Base-by-base conservation (phyloP, 2,113 vertebrate genomes). In the Hipposideros armiger region DNA sequence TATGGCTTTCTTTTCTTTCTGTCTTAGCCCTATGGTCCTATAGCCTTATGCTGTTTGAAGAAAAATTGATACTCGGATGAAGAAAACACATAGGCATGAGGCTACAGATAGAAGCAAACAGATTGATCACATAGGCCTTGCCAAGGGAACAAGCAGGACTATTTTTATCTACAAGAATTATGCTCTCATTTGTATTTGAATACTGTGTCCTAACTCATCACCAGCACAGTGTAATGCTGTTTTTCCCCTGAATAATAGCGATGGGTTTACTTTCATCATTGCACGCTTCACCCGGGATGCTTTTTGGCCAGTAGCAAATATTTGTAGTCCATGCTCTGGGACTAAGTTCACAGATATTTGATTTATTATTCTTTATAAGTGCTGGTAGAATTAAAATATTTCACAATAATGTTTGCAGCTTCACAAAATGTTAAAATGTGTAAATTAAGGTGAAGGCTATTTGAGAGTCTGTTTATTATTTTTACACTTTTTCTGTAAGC, bases 401-500 rank as follows among this genome's bases (percentile, higher is more conserved):
- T 74, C 74, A 74, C 15, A 30, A 14, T 42, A 64, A 82, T 17
- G 4, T 64, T 92, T 83, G 5, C 40, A 73, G 52, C n/a, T 45
- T 90, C 28, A 50, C 40, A 95, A 66, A 81, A 36, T 81, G 22
- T 81, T 62, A 92, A 40, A 56, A 72, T 6, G 58, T 58, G 22
- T 24, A 66, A 89, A 92, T 67, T 58, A 95, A 67, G 4, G 4
- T 52, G 50, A 76, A 95, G 9, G 20, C 13, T 76, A 72, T 77
- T 85, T 78, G 36, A 16, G 32, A 62, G 1, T 72, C 22, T 54
- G 8, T 45, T 36, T 52, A 60, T 88, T 84, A 15, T 45, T 93
- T 64, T 74, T 92, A 42, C 28, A 72, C 67, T 30, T 95, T 94
- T 85, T 90, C 47, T 56, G 7, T 56, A 86, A 89, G 19, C 77